phyloP scores from a whole-genome alignment of 64 coral and sea anemone genomes.

The Catalaphyllia jardinei region DNA sequence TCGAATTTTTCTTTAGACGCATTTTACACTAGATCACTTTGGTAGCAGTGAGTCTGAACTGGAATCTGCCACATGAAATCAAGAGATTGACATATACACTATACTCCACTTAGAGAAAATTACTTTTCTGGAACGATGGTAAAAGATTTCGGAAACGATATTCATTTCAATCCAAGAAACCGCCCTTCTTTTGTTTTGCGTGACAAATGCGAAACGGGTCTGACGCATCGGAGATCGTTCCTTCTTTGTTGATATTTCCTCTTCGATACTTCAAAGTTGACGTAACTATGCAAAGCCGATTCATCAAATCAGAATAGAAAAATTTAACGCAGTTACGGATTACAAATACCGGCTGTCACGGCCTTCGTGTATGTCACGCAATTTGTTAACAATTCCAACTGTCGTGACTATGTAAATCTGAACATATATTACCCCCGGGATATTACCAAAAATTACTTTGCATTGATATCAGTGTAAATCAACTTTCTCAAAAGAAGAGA shows the following conservation, averaged over 20 bases:
- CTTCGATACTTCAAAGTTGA: neutral
- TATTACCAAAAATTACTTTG: no score
- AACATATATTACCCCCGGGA: no score
- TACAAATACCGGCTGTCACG: neutral
- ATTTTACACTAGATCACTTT: neutral
- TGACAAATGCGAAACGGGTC: neutral
- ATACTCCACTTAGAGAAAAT: neutral
- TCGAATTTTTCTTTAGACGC: neutral
- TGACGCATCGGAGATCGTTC: neutral
- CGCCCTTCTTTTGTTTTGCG: slow-evolving; percentile 7
- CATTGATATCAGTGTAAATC: no score
- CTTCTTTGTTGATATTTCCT: neutral
- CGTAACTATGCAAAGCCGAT: neutral
- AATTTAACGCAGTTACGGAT: neutral
- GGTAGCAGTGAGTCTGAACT: neutral
- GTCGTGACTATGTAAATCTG: no score
- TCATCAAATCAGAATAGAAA: neutral
- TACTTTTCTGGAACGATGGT: neutral
- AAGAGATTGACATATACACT: neutral
- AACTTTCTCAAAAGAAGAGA: no score
- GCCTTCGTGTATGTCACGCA: neutral
- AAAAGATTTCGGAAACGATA: neutral
- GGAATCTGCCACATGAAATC: neutral
- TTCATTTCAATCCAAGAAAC: neutral
- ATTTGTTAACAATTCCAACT: neutral